Base-by-base conservation (phyloP, 2,113 vertebrate genomes). In the Vicugna pacos region DNA sequence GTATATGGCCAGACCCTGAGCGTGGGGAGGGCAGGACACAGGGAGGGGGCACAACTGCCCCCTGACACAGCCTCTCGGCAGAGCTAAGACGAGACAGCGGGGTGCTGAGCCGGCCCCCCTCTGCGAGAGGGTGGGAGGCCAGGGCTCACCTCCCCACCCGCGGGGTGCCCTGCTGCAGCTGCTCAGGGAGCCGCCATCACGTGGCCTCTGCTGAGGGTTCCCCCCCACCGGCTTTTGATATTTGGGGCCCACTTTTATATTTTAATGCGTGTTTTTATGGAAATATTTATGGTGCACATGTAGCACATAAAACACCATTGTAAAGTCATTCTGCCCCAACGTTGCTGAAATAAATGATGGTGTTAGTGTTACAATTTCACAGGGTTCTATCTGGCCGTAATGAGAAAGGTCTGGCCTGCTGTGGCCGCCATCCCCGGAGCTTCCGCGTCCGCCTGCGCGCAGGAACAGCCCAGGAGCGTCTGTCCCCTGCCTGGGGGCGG, bases 221-320 rank as follows among this genome's bases (percentile, higher is more conserved):
- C 30, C 90, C 89, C 17, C 77, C 67, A 90, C 97, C 46, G 2
- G 97, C 97, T 96, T 98, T 97, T 97, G 97, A 97, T 98, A 98
- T 97, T 96, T 93, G 98, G 97, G 98, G 98, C 98, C 98, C 98
- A 96, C 96, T 98, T 95, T 97, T 97, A 97, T 96, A 98, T 98
- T 98, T 98, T 98, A 98, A 98, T 96, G 95, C 96, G 24, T 65
- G 96, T 97, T 98, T 99, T 99, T 98, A 98, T 98, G 98, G 98
- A 98, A 98, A 98, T 98, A 98, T 98, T 98, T 98, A 98, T 93
- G 96, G 98, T 0, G 89, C 98, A 98, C 98, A 97, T 98, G 98
- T 96, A 97, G 96, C 97, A 5, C 81, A 96, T 99, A 99, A 99
- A 99, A 98, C 98, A 87, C 91, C 86, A 81, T 93, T 93, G 97